phyloP scores from a whole-genome alignment of 2,113 vertebrate genomes.

The Ariopsis seemanni region DNA sequence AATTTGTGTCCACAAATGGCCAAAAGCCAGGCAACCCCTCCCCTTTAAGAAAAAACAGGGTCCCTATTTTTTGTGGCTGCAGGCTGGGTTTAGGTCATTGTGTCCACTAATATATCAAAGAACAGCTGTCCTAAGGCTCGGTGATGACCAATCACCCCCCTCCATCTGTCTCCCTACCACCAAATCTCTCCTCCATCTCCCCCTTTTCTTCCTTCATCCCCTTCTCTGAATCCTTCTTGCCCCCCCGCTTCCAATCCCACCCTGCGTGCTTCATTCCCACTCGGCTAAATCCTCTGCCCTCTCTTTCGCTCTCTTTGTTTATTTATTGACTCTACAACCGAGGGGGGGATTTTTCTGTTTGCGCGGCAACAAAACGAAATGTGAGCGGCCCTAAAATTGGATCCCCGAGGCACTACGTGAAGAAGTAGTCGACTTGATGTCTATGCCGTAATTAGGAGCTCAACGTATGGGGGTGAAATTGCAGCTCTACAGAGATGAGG shows the following conservation, averaged over 20 bases:
- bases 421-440: neutral
- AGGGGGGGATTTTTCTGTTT: slow-evolving; percentile 58
- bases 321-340: slow-evolving; percentile 55
- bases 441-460: slow-evolving; percentile 31
- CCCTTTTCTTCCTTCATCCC: slow-evolving; percentile 51
- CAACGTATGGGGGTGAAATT: neutral
- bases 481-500: neutral
- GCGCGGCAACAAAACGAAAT: slow-evolving; percentile 12
- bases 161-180: slow-evolving; percentile 73
- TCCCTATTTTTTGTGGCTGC: slow-evolving; percentile 77
- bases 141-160: slow-evolving; percentile 74
- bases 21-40: slow-evolving; percentile 53
- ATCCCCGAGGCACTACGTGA: neutral
- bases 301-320: slow-evolving; percentile 49
- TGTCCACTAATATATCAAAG: slow-evolving; percentile 83
- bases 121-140: slow-evolving; percentile 78
- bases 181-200: slow-evolving; percentile 64
- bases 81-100: slow-evolving; percentile 79
- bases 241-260: slow-evolving; percentile 41
- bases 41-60: slow-evolving; percentile 71
- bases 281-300: slow-evolving; percentile 55
- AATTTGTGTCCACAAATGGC: slow-evolving; percentile 75
- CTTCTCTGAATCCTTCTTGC: slow-evolving; percentile 27
- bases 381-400: neutral
- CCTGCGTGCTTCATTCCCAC: slow-evolving; percentile 50